Base-by-base conservation (phyloP, 2,888 invertebrate species). In the Leucania comma region DNA sequence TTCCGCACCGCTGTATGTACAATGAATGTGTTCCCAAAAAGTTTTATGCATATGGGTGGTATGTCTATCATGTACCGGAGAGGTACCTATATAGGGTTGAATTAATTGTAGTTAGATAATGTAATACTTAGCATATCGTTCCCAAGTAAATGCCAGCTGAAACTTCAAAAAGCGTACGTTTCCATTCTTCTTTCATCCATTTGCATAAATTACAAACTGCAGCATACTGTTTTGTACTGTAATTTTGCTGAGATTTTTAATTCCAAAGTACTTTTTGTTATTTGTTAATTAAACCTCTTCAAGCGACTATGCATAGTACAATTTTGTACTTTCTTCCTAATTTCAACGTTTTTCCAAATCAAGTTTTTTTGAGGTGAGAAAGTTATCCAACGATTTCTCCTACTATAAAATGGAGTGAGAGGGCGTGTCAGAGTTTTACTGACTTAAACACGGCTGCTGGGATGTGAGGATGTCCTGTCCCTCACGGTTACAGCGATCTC, bases 141-240 rank as follows among this genome's bases (percentile, higher is more conserved):
- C 29, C 3, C 20, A 26, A 76, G 48, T 73, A 73, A 77, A 66
- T 50, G n/a, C 60, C 38, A 65, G 80, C 67, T 61, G 14, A 58
- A 71, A 75, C 74, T 78, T 78, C 61, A 69, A 61, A 62, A 61
- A 59, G 62, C 51, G 35, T 51, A 12, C 46, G n/a, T 54, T 63
- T 72, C 53, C 58, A 77, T 75, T 67, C 76, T 68, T 65, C 58
- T 38, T 61, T 10, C 46, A 14, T 65, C 57, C 64, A 80, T 80
- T 80, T 61, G 51, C 61, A 80, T 78, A 76, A 81, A 78, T 76
- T 81, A 76, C 29, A 66, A 78, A 66, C 59, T 81, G 61, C 76
- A 29, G 54, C 48, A 22, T 51, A 65, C 32, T 59, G 42, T 51
- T 67, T 42, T 26, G 46, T 26, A 57, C 4, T 17, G 22, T 50